Evolutionary conservation across 2,888 invertebrate species (phyloP), one percentile per base, ranked within the genome.

Genomic region (Ophion costatus): DNA sequence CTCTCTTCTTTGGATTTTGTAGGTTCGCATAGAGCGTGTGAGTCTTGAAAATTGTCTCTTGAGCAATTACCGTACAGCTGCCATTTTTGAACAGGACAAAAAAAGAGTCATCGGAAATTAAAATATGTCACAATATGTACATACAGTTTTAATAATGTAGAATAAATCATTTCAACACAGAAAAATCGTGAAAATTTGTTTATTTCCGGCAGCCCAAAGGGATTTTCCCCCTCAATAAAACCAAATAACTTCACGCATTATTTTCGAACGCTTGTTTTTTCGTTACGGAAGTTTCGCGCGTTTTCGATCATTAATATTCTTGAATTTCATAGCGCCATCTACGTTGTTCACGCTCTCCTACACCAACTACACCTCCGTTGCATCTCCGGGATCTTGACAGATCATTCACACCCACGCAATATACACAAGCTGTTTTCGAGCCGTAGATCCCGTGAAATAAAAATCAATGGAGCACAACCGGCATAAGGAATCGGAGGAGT

Each of bases 401-500:
- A 74, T 80, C 45, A 33, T 74, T 59, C 29, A 6, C 74, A 71
- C 33, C 45, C 45, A 73, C 74, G 79, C 51, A 59, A 22, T 51
- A 33, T 24, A 14, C 22, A 51, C 6, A 24, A 71, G 59, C 42
- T 29, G 45, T 69, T 63, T 45, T 45, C 20, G 20, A 57, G 38
- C 20, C n/a, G 59, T 70, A 69, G 82, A 78, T 74, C 61, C 61
- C 10, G 20, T 42, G 29, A 66, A 75, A 51, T 66, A 66, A 63
- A 59, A 45, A 78, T 78, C 73, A 82, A 82, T 83, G 82, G 69
- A 56, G 74, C 51, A 75, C 38, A 24, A 33, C 51, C 17, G 42
- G 76, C 70, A 76, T 14, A 76, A 77, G 77, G 24, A 57, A 9
- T 7, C 57, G 83, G 79, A 80, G 83, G 82, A 71, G 79, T 82